These are phyloP conservation scores for Campoletis raptor DNA, from an alignment of 2,888 invertebrate species.

Conservation along the genomic window DNA sequence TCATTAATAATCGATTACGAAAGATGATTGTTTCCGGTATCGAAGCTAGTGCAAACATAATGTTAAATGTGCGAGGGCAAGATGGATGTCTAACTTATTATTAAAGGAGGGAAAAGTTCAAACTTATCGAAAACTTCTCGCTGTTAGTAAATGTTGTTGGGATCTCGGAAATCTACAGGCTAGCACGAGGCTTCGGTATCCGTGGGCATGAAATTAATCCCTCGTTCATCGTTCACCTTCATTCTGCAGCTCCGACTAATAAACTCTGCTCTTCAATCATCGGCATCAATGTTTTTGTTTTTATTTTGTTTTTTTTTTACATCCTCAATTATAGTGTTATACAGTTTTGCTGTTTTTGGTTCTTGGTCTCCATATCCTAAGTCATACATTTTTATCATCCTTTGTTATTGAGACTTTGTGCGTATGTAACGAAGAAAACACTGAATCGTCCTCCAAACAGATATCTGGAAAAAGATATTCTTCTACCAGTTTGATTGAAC, in stretches of 20 bases:
- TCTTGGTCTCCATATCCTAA: constrained; percentile 70
- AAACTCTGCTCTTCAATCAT: constrained; percentile 14
- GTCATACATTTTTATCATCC: constrained; percentile 74
- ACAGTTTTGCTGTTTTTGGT: background rate
- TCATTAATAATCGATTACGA: constrained; percentile 83
- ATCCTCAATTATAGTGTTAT: background rate
- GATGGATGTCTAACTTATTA: constrained; percentile 76
- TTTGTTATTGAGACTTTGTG: constrained; percentile 65
- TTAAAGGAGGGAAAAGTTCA: constrained; percentile 78
- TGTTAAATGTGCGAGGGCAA: constrained; percentile 47
- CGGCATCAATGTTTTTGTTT: constrained; percentile 17
- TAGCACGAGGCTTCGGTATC: background rate
- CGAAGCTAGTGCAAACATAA: constrained; percentile 68
- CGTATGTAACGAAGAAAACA: constrained; percentile 11
- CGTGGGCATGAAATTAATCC: constrained; percentile 77
- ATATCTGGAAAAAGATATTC: background rate
- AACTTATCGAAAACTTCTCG: constrained; percentile 80
- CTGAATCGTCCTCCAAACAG: background rate
- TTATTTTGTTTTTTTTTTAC: constrained; percentile 15
- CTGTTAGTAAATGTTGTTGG: constrained; percentile 41
- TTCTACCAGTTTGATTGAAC: background rate
- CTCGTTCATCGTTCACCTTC: constrained; percentile 78
- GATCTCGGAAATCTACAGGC: constrained; percentile 47
- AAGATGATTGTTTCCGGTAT: constrained; percentile 78
- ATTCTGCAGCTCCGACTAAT: constrained; percentile 48